Evolutionary conservation across 92 coral and sea anemone genomes (phyloP), one percentile per base, ranked within the genome.

Genomic region (Zoanthus gigantus): DNA sequence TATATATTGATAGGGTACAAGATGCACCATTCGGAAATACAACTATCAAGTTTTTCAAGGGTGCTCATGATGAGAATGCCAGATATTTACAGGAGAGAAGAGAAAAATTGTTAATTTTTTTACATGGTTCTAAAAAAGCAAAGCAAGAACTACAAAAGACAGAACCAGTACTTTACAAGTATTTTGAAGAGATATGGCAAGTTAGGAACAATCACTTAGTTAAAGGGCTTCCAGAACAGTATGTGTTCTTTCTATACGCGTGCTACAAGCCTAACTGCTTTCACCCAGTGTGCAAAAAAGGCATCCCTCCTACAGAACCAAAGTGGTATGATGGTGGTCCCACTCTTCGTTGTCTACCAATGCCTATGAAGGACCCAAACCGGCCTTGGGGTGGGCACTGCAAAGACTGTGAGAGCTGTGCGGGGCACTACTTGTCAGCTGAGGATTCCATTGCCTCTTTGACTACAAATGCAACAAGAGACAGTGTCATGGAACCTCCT

Each of bases 121-220:
- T 91, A 67, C 87, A 83, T 29, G 94, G 94, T 61, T 83, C 94
- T 42, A 72, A 81, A 23, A 78, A 66, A 72, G 90, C 74, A 73
- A 91, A 91, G 72, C 63, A 79, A 44, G 92, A 72, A 29, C 74
- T 91, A 79, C 69, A 88, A 42, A 34, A 11, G 73, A 76, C 37
- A 72, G 71, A 89, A 47, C 89, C 71, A 18, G 47, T 50, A 44
- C 89, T 88, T 44, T 91, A 88, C 71, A 58, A 54, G 71, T 91
- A 91, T 67, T 91, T 88, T 72, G 92, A 91, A 87, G 91, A 91
- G 58, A 66, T 91, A 67, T 91, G 94, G 92, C 85, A 89, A 42
- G 92, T 91, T 50, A 75, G 85, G 31, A 50, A 81, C 72, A 60
- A 60, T 82, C 69, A 61, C 69, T 61, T 61, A 61, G 69, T 61